Conservation (phyloP, 2,888 invertebrate genomes). For the Lypha dubia region DNA sequence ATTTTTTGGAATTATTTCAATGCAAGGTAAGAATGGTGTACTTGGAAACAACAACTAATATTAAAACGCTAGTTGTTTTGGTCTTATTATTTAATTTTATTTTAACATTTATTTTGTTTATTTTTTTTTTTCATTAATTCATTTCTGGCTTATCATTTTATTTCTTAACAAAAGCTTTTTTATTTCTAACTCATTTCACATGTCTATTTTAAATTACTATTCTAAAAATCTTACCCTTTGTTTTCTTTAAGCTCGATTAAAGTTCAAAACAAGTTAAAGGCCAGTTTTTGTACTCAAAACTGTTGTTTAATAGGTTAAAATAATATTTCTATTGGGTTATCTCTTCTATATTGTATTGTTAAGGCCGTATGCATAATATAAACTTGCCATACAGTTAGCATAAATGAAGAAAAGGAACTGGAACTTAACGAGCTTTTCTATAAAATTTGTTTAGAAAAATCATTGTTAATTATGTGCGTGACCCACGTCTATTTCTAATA, state of each 20-base stretch:
- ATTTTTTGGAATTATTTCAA: slow-evolving; percentile 99
- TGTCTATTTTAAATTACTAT: slow-evolving; percentile 13
- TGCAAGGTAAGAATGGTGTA: slow-evolving; percentile 92
- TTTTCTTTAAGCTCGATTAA: slow-evolving; percentile 65
- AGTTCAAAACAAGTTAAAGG: slow-evolving; percentile 51
- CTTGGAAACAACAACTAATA: slow-evolving; percentile 75
- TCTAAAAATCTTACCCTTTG: slow-evolving; percentile 75
- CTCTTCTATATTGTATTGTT: slow-evolving; percentile 56
- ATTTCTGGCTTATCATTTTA: slow-evolving; percentile 18
- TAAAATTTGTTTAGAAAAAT: too few relatives aligned
- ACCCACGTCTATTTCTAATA: too few relatives aligned
- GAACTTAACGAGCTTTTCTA: too few relatives aligned
- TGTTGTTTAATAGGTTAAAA: slow-evolving; percentile 63
- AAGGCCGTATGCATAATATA: neutral
- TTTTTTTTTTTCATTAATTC: slow-evolving; percentile 7
- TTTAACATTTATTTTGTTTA: slow-evolving; percentile 11
- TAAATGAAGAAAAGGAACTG: too few relatives aligned
- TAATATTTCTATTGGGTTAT: slow-evolving; percentile 59
- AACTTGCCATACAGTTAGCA: too few relatives aligned
- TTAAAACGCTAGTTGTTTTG: slow-evolving; percentile 81
- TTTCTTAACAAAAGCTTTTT: slow-evolving; percentile 50
- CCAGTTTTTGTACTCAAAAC: slow-evolving; percentile 60
- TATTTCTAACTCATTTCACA: slow-evolving; percentile 47
- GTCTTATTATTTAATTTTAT: slow-evolving; percentile 73
- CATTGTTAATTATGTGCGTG: too few relatives aligned